Conservation (phyloP, 30 jellyfish, hydroid and myxozoan genomes). For the Aurelia sp. region DNA sequence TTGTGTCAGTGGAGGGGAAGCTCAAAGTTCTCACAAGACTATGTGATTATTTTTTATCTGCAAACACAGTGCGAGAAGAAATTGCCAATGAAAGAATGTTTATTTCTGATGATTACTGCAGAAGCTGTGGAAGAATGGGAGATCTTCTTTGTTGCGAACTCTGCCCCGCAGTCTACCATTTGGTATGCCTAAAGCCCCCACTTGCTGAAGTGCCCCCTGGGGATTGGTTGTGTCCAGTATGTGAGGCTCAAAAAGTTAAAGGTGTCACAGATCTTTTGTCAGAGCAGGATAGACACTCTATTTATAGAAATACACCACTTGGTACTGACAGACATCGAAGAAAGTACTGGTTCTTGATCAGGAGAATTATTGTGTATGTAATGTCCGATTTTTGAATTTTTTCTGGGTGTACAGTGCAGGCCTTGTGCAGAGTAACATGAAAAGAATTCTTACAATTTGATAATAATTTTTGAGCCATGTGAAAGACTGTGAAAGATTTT, state of each 20-base stretch:
- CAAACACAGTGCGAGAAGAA: constrained; percentile 85
- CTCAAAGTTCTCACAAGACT: constrained; percentile 67
- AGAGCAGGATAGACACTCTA: constrained; percentile 78
- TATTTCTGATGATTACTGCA: constrained; percentile 94
- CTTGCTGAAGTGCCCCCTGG: constrained; percentile 91
- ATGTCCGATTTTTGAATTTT: too few species aligned
- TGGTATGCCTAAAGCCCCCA: constrained; percentile 95
- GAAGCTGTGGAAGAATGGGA: constrained; percentile 97
- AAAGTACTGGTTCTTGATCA: constrained; percentile 83
- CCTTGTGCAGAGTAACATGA: too few species aligned
- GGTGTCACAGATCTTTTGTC: constrained; percentile 92
- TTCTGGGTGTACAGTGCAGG: too few species aligned
- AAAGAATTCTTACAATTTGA: too few species aligned
- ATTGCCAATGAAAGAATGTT: constrained; percentile 92
- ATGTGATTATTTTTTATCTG: constrained; percentile 69
- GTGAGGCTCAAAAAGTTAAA: constrained; percentile 87
- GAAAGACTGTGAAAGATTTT: too few species aligned
- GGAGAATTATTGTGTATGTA: constrained; percentile 90
- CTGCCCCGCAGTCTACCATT: constrained; percentile 95
- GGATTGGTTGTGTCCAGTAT: constrained; percentile 97
- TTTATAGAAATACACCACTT: constrained; percentile 87
- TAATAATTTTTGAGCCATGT: too few species aligned
- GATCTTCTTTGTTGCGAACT: constrained; percentile 95
- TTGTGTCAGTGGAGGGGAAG: constrained; percentile 76
- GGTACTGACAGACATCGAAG: constrained; percentile 94